Base-by-base conservation (phyloP, 2,797 vertebrate species). In the Naso thynnoides region DNA sequence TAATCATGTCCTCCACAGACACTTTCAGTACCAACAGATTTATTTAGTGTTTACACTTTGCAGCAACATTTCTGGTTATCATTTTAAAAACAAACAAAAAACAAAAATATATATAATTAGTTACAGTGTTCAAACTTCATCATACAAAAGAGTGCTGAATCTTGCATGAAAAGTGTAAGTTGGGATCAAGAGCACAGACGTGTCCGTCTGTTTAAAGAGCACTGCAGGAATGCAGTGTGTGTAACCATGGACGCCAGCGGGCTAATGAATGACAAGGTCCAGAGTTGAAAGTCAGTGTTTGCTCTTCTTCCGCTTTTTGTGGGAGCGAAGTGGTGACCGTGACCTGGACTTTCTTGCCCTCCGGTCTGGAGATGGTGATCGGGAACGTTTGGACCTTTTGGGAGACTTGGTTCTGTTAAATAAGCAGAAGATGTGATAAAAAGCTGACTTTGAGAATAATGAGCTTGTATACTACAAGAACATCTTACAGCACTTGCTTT, bases 261-360 rank as follows among this genome's bases (percentile, higher is more conserved):
- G 58, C 62, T 58, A 39, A 69, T 63, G 55, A 61, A 68, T 68
- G 78, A 67, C 47, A 8, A 33, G n/a, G 49, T 73, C 65, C 67
- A 58, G 50, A 69, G 52, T 7, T 24, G 5, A 72, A 29, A 76
- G 84, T 95, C 93, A 95, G 68, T 93, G 94, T 91, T 95, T 96
- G 87, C 92, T 95, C 89, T 94, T 96, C 90, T 95, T 96, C 21
- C 90, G 62, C 83, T 95, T 96, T 84, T 95, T 95, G 86, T 94
- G 94, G 38, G 93, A 95, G 73, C 91, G 94, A 85, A 95, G 94
- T 0, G 95, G 94, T 2, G 95, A 96, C 50, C 92, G 87, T 5
- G 95, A 95, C 75, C 90, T 89, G 39, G 94, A 96, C 78, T 90
- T 90, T 38, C 86, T 56, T 0, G 86, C 77, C 75, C 89, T 93